Evolutionary conservation across 2,113 vertebrate species (phyloP).

Genomic region (Tiliqua scincoides): DNA sequence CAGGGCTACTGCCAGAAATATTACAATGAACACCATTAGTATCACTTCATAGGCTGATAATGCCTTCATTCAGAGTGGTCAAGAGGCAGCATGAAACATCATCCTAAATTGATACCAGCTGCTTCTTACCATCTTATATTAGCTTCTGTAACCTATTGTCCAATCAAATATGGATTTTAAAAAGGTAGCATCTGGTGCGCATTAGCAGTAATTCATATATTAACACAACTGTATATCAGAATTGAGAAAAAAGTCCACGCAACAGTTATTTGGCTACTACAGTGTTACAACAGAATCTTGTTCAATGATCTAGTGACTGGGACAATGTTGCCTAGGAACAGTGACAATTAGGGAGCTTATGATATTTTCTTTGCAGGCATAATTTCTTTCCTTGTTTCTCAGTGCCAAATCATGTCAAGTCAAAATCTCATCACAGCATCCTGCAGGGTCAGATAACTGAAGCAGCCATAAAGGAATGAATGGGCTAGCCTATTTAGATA

Average conservation of each 20-base stretch:
- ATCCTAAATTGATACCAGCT: conserved; percentile 69
- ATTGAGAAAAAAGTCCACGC: conserved; percentile 45
- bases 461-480: not conserved
- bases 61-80: conserved; percentile 36
- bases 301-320: not conserved
- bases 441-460: not conserved
- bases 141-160: conserved; percentile 48
- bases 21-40: conserved; percentile 40
- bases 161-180: conserved; percentile 55
- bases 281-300: not conserved
- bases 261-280: conserved; percentile 26
- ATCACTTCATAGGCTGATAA: conserved; percentile 38
- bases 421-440: rapidly evolving
- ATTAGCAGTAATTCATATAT: conserved; percentile 71
- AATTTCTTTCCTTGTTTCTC: not conserved
- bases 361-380: not conserved
- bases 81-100: conserved; percentile 43
- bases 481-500: not conserved
- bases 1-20: not conserved
- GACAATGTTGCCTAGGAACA: conserved; percentile 2
- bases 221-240: conserved; percentile 49
- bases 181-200: conserved; percentile 66
- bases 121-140: conserved; percentile 62
- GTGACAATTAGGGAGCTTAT: not conserved
- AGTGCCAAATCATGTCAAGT: rapidly evolving